Conservation (phyloP, 2,888 invertebrate genomes). For the Tolmerus cingulatus region DNA sequence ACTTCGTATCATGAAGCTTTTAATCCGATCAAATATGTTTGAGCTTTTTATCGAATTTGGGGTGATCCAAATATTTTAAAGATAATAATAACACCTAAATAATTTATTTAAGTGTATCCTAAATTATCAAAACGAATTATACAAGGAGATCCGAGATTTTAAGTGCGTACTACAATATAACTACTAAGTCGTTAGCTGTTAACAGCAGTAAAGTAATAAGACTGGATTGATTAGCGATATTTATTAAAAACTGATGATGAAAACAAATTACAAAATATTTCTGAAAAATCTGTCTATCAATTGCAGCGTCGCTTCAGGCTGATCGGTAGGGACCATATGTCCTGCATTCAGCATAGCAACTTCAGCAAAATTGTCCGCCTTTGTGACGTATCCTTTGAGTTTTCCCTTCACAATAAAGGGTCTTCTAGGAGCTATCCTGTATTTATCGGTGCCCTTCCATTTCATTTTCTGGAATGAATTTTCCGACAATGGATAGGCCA, state of each 20-base stretch:
- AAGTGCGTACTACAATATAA: no score
- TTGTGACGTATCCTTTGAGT: slow-evolving; percentile 69
- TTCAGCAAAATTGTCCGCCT: slow-evolving; percentile 68
- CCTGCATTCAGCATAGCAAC: slow-evolving; percentile 72
- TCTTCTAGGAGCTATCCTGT: slow-evolving; percentile 62
- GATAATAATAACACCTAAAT: no score
- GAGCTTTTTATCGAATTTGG: no score
- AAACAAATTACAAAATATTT: slow-evolving; percentile 50
- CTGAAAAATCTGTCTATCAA: slow-evolving; percentile 70
- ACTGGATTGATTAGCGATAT: not conserved
- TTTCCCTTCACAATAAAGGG: slow-evolving; percentile 64
- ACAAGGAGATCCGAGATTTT: no score
- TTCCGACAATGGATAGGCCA: slow-evolving; percentile 72
- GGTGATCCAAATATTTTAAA: no score
- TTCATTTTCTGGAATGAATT: slow-evolving; percentile 64
- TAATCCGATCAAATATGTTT: no score
- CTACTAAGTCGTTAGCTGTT: no score
- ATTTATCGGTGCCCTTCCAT: slow-evolving; percentile 66
- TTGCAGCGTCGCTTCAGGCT: slow-evolving; percentile 69
- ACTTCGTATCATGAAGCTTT: no score
- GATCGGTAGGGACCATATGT: slow-evolving; percentile 73
- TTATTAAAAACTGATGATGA: not conserved
- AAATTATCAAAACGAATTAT: no score
- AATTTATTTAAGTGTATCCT: no score
- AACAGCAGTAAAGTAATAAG: not conserved